These are phyloP conservation scores for Alethe diademata DNA, from an alignment of 2,113 vertebrate genomes.

Conservation along the genomic window DNA sequence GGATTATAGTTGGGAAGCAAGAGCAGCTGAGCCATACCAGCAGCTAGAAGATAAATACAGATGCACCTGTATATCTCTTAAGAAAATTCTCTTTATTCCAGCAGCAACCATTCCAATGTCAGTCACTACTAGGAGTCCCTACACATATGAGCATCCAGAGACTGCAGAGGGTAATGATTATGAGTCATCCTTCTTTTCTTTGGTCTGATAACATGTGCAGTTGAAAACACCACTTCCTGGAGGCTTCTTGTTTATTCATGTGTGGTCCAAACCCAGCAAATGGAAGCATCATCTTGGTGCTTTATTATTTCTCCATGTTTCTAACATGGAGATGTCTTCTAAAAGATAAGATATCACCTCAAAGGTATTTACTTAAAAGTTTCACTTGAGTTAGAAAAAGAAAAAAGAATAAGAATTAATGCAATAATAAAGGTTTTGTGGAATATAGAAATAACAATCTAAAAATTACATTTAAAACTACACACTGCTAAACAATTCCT, in stretches of 20 bases:
- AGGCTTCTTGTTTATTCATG: neutral
- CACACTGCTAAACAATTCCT: neutral
- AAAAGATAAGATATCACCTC: neutral
- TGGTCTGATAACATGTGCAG: neutral
- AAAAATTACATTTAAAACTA: neutral
- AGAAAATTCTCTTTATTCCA: slow-evolving; percentile 42
- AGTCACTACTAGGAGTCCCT: slow-evolving; percentile 15
- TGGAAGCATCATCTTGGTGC: neutral
- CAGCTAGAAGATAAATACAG: neutral
- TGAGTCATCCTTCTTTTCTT: neutral
- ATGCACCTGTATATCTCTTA: neutral
- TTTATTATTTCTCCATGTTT: neutral
- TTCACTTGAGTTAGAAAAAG: neutral
- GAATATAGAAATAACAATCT: neutral
- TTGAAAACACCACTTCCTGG: neutral
- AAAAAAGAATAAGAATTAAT: neutral
- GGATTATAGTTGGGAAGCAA: neutral
- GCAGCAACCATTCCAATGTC: neutral
- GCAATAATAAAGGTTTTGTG: neutral
- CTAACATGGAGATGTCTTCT: neutral
- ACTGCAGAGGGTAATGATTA: slow-evolving; percentile 48
- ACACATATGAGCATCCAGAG: neutral
- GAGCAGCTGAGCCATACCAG: neutral
- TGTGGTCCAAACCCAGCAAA: neutral
- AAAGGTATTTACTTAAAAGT: neutral